These are phyloP conservation scores for Ostrea edulis DNA, from an alignment of 1,140 invertebrate species.

Conservation along the genomic window DNA sequence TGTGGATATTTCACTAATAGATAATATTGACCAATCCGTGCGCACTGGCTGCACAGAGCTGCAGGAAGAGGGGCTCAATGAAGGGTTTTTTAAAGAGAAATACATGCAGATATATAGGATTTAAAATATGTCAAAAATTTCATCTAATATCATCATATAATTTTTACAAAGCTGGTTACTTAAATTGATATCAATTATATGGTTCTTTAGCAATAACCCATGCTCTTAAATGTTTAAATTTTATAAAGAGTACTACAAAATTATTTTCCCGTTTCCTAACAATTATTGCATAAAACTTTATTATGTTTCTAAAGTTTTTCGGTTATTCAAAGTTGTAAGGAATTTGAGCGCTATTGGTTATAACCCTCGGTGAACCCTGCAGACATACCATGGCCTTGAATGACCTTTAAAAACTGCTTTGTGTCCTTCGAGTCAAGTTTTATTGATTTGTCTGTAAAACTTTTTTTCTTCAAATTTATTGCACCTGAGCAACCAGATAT, in stretches of 20 bases:
- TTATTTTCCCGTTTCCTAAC: too few species aligned
- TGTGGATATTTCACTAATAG: conserved; percentile 19
- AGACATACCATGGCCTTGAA: conserved; percentile 31
- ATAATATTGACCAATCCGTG: conserved; percentile 45
- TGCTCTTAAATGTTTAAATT: too few species aligned
- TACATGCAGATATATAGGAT: too few species aligned
- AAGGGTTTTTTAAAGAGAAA: background rate
- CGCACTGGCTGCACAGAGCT: conserved; percentile 31
- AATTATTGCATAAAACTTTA: too few species aligned
- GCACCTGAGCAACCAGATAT: conserved; percentile 1
- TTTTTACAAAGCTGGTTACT: too few species aligned
- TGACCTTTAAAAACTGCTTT: conserved; percentile 25
- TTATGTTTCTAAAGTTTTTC: too few species aligned
- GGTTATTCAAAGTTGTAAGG: too few species aligned
- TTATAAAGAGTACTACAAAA: too few species aligned
- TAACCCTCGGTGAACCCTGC: conserved; percentile 17
- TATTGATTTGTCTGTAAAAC: conserved; percentile 1
- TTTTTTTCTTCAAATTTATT: conserved; percentile 13
- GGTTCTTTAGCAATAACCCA: too few species aligned
- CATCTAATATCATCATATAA: too few species aligned
- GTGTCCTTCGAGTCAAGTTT: conserved; percentile 28
- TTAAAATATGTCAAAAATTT: too few species aligned
- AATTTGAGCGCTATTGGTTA: background rate
- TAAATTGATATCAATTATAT: too few species aligned
- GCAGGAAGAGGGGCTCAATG: conserved; percentile 9